Percentiles rank a stretch among this genome's conserved stretches.
Evolutionary conservation across 2,113 vertebrate species (phyloP).

Genomic region (Brienomyrus longianalis): DNA sequence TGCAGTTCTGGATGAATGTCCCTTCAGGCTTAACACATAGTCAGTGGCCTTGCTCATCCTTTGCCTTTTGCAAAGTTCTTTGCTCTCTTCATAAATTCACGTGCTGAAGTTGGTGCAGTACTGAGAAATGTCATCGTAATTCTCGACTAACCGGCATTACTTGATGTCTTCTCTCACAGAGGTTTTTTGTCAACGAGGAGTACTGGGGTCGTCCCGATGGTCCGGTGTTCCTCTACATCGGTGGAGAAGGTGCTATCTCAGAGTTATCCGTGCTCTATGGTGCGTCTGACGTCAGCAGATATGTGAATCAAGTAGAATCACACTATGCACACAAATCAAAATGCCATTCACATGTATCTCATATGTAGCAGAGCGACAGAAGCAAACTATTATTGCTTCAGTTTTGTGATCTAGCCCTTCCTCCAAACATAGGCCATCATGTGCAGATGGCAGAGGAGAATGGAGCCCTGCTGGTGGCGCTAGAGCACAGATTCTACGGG

Average conservation of each 20-base stretch:
- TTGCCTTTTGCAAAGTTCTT: background rate
- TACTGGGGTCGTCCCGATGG: slow-evolving; percentile 53
- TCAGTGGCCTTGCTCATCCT: background rate
- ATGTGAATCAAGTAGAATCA: background rate
- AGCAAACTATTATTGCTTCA: background rate
- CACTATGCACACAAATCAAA: background rate
- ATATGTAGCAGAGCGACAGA: background rate
- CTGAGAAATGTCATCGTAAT: background rate
- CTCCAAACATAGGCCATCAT: slow-evolving; percentile 62
- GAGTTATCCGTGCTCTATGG: slow-evolving; percentile 59
- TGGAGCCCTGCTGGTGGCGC: slow-evolving; percentile 63
- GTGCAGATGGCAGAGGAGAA: slow-evolving; percentile 63
- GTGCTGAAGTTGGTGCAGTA: background rate
- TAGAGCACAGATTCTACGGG: slow-evolving; percentile 83
- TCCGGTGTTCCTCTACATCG: slow-evolving; percentile 73
- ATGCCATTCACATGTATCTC: background rate
- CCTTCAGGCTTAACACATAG: background rate
- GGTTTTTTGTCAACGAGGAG: slow-evolving; percentile 67
- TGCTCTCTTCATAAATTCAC: background rate
- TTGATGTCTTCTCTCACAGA: slow-evolving; percentile 41
- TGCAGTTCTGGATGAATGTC: background rate
- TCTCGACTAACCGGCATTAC: background rate
- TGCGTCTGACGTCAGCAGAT: slow-evolving; percentile 28
- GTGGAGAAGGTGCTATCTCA: slow-evolving; percentile 63
- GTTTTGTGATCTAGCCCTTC: background rate